These are phyloP conservation scores for Glareola pratincola DNA, from an alignment of 2,113 vertebrate genomes.

Conservation along the genomic window DNA sequence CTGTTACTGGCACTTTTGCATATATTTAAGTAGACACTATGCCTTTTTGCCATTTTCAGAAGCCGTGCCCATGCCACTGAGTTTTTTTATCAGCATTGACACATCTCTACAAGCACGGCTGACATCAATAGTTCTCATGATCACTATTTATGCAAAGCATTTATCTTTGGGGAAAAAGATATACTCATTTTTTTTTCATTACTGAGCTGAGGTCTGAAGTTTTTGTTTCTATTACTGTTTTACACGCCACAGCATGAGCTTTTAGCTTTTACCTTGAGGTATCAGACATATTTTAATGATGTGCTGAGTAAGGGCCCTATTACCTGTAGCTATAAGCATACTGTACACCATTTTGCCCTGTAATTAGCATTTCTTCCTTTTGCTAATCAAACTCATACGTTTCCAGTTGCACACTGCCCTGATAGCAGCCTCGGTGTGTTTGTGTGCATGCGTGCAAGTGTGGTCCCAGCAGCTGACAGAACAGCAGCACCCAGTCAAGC, in stretches of 20 bases:
- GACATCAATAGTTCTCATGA: background rate
- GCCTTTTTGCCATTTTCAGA: background rate
- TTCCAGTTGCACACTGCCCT: background rate
- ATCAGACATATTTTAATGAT: background rate
- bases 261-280: background rate
- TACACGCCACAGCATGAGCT: background rate
- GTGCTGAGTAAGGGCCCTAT: background rate
- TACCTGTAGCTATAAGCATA: background rate
- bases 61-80: background rate
- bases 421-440: background rate
- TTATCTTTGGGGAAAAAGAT: background rate
- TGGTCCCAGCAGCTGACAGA: background rate
- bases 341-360: background rate
- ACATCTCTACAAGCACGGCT: background rate
- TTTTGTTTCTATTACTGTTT: background rate
- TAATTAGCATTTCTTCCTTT: background rate
- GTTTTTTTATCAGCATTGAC: background rate
- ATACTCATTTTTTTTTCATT: background rate
- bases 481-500: background rate
- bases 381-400: background rate
- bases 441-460: background rate
- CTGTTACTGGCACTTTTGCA: background rate
- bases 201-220: background rate
- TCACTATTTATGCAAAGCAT: background rate
- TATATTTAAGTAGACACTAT: background rate